Base-by-base conservation (phyloP, 2,888 invertebrate genomes). In the Opisthograptis luteolata region DNA sequence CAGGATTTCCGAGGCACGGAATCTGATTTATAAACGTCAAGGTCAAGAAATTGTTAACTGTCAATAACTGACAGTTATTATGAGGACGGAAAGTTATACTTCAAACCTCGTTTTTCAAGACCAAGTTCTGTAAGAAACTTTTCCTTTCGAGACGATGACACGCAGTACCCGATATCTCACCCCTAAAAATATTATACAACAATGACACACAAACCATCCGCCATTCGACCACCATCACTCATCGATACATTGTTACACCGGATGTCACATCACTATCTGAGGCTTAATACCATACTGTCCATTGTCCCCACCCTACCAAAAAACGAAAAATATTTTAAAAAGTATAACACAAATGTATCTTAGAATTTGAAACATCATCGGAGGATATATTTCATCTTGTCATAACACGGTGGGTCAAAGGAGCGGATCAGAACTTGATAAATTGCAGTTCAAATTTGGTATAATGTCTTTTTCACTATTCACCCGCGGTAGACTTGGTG, bases 401-500 rank as follows among this genome's bases (percentile, higher is more conserved):
- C 90, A 90, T 88, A 90, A 90, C 87, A 90, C 74, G 73, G 81
- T 80, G 84, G 86, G 86, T 87, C 87, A 87, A 86, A 87, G 82
- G 78, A 76, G 70, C 66, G 84, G 86, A 82, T 84, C 82, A 73
- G 70, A 70, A 73, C 68, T 83, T 88, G 90, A 90, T 90, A 87
- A 87, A 90, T 90, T 87, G 87, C 84, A 83, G 76, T 87, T 87
- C 77, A 80, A 87, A 89, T 86, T 84, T 80, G 80, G 84, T 73
- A 87, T 89, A 88, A 90, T 90, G 89, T 90, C 89, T 90, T 87
- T 89, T 89, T 89, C 89, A 87, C 81, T 79, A 86, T 83, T 83
- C 82, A 68, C 55, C 47, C 42, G 43, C 43, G 47, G 65, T 64
- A 65, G 73, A 68, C 66, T 72, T 64, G 66, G 76, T 30, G 50